Evolutionary conservation across 2,113 vertebrate species (phyloP), one percentile per base, ranked within the genome.

Genomic region (Pagrus major): DNA sequence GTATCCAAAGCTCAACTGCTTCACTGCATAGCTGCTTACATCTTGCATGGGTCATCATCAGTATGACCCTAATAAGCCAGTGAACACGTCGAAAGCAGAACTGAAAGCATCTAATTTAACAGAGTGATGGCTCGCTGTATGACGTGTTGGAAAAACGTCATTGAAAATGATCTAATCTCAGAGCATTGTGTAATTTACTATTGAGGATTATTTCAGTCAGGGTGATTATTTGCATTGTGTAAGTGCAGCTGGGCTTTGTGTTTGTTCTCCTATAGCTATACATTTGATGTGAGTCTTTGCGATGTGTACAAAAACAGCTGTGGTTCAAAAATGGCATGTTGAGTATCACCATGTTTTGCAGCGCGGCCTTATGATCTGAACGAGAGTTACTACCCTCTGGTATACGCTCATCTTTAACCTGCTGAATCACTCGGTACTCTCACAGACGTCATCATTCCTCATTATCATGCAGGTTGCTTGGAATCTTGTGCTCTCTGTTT

Each of bases 341-440:
- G 6, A 12, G 1, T 46, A 10, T 61, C 20, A 6, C 10, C 3
- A 5, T 18, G 14, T 70, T 58, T 78, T 31, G 27, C 44, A 25
- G 49, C 5, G 14, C n/a, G 6, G 21, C 27, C 37, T 37, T 33
- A 8, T 0, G 1, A 21, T 47, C 44, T 16, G 29, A 37, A 58
- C 29, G 29, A 63, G 47, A 63, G 18, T 42, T 11, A 23, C 59
- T 59, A 14, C 15, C 44, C n/a, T 27, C 64, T 2, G 20, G 41
- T 52, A 72, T 37, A 39, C 65, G 33, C 31, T 31, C 42, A 68
- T 58, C 29, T 47, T 42, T 23, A 73, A 66, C 44, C 71, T 87
- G 88, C 86, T 86, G 86, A 90, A 75, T 91, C 85, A 85, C 27
- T 58, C 31, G 73, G 25, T 31, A 7, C 54, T 76, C 49, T 71